Conservation (phyloP, 2,797 vertebrate species). For the Scarus forsteni region DNA sequence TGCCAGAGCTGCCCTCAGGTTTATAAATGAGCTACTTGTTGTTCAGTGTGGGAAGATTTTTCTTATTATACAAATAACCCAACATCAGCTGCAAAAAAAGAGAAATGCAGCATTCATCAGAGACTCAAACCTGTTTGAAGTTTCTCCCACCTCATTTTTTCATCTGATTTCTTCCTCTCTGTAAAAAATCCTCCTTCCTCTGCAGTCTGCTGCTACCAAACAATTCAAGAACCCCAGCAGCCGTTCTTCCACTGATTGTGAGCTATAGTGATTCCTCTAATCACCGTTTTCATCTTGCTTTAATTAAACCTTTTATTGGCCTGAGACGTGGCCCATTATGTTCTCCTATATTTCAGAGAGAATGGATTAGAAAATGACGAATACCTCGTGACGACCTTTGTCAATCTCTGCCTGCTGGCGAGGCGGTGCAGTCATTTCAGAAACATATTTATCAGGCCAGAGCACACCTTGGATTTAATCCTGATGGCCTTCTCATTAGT, state of each 20-base stretch:
- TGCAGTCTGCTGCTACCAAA: constrained; percentile 29
- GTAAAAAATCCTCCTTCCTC: constrained; percentile 35
- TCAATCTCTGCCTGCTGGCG: constrained; percentile 56
- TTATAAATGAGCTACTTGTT: constrained; percentile 73
- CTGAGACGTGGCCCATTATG: constrained; percentile 62
- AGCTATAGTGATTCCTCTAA: constrained; percentile 49
- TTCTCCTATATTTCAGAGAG: constrained; percentile 62
- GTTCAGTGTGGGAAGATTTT: constrained; percentile 71
- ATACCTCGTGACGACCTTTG: constrained; percentile 76
- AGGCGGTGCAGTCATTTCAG: constrained; percentile 53
- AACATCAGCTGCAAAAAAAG: constrained; percentile 27
- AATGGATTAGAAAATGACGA: constrained; percentile 70
- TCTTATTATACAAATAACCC: constrained; percentile 53
- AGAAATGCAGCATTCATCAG: constrained; percentile 53
- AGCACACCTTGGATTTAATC: constrained; percentile 73
- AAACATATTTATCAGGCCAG: constrained; percentile 70
- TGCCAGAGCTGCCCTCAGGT: constrained; percentile 60
- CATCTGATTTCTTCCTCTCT: constrained; percentile 50
- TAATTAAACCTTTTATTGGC: constrained; percentile 73
- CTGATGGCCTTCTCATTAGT: constrained; percentile 76
- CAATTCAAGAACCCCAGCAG: constrained; percentile 33
- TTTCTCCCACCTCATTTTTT: constrained; percentile 35
- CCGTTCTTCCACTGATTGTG: constrained; percentile 30
- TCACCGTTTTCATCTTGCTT: constrained; percentile 67
- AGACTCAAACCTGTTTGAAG: constrained; percentile 62